Conservation (phyloP, 2,113 vertebrate species). For the Todiramphus chloris region DNA sequence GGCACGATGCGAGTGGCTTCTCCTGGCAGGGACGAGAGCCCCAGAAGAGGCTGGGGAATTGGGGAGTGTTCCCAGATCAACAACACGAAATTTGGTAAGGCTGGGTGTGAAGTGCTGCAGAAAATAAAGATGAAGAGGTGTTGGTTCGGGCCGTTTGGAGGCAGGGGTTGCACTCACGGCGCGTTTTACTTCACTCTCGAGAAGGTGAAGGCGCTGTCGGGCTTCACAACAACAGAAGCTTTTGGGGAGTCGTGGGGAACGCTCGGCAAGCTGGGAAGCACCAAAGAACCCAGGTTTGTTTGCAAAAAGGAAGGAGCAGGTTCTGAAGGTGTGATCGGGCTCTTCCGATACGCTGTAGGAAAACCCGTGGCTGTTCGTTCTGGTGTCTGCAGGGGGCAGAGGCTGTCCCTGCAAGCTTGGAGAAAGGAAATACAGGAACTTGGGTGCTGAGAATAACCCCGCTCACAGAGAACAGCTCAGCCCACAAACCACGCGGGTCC, state of each 20-base stretch:
- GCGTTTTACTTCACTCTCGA: rapidly evolving
- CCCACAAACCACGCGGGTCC: background rate
- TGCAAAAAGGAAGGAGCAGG: background rate
- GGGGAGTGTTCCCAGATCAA: background rate
- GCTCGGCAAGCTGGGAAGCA: background rate
- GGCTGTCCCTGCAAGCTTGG: background rate
- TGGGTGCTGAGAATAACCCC: background rate
- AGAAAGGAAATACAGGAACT: background rate
- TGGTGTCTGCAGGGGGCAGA: conserved; percentile 27
- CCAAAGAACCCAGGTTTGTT: background rate
- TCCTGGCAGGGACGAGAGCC: background rate
- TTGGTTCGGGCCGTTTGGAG: too few relatives aligned
- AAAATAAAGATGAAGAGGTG: too few relatives aligned
- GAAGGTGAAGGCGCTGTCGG: rapidly evolving
- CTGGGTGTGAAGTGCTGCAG: rapidly evolving
- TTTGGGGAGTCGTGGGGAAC: background rate
- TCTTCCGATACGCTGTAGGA: rapidly evolving
- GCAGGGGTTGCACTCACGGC: background rate
- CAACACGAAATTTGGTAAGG: too few relatives aligned
- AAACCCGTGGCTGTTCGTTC: background rate
- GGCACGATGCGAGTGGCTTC: background rate
- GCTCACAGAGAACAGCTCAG: background rate
- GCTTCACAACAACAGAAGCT: background rate
- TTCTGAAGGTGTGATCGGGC: background rate
- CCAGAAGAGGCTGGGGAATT: background rate